phyloP scores from a whole-genome alignment of 2,888 invertebrate species.

The Caenorhabditis sinica region DNA sequence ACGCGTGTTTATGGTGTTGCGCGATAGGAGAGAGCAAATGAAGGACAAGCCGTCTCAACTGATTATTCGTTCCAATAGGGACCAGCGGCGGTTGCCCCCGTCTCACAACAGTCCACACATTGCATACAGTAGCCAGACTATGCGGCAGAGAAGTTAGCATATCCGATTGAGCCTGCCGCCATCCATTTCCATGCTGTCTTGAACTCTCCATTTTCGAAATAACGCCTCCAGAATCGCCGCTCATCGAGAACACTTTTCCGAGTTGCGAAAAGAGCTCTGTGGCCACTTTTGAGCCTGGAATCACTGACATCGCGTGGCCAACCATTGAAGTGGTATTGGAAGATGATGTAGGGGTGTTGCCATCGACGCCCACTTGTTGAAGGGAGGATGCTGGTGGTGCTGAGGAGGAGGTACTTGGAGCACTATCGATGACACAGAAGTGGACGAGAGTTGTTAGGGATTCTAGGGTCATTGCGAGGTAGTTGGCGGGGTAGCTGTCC shows the following conservation, averaged over 20 bases:
- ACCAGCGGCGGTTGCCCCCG: constrained; percentile 81
- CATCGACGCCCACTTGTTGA: constrained; percentile 19
- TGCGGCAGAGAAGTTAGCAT: constrained; percentile 90
- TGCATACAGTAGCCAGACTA: constrained; percentile 90
- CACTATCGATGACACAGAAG: constrained; percentile 79
- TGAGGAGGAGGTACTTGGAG: constrained; percentile 24
- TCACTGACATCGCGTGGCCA: constrained; percentile 79
- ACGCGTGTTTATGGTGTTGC: constrained; percentile 90
- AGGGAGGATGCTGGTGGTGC: not conserved
- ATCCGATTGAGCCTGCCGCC: constrained; percentile 87
- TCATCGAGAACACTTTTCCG: constrained; percentile 89
- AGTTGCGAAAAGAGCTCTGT: constrained; percentile 90
- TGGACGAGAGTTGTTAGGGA: constrained; percentile 82
- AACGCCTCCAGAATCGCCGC: constrained; percentile 52
- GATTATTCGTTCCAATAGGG: constrained; percentile 82
- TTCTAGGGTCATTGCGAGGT: constrained; percentile 79
- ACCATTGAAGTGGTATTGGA: constrained; percentile 70
- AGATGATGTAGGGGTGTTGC: constrained; percentile 23
- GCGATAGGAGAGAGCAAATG: constrained; percentile 92
- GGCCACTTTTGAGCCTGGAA: constrained; percentile 82
- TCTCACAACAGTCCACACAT: constrained; percentile 89
- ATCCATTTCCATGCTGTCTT: constrained; percentile 69
- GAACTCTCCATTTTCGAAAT: constrained; percentile 66
- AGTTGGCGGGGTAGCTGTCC: constrained; percentile 79
- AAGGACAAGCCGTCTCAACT: constrained; percentile 90